Evolutionary conservation across 2,113 vertebrate species (phyloP).

Genomic region (Albula glossodonta): DNA sequence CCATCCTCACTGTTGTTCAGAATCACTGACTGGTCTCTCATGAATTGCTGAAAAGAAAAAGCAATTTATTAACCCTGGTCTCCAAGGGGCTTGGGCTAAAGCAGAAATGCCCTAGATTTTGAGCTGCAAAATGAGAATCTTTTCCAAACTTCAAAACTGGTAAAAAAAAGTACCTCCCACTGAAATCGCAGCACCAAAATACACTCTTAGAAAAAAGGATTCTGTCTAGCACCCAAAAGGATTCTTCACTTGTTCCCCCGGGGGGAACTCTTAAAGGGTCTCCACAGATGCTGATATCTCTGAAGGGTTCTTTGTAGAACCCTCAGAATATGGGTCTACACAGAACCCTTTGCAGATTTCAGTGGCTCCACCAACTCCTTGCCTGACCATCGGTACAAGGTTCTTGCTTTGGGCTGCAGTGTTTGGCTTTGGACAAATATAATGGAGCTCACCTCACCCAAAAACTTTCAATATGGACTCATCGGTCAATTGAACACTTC

Average conservation of each 20-base stretch:
- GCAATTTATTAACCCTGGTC: slow-evolving; percentile 19
- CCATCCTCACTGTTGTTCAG: slow-evolving; percentile 5
- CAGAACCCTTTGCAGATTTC: no score
- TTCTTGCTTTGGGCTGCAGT: no score
- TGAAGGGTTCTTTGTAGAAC: no score
- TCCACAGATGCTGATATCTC: not conserved
- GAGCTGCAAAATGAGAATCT: slow-evolving; percentile 1
- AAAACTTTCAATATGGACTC: no score
- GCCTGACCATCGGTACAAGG: no score
- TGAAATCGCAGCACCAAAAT: not conserved
- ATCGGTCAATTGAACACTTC: no score
- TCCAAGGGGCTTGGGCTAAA: slow-evolving; percentile 11
- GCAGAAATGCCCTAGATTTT: slow-evolving; percentile 5
- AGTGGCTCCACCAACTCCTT: no score
- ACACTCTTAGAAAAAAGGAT: not conserved
- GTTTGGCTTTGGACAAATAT: no score
- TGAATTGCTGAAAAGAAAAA: slow-evolving; percentile 19
- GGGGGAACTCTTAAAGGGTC: not conserved
- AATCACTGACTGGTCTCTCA: not conserved
- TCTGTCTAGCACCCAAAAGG: not conserved
- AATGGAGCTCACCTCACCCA: no score
- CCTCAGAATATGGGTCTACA: no score
- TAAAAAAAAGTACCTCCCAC: not conserved
- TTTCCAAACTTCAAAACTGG: not conserved
- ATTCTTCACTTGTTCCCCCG: not conserved